A percentile compares a stretch with the other conserved stretches of the same genome.
phyloP scores from a whole-genome alignment of 1,140 invertebrate genomes.

The Aleiodes sp. region DNA sequence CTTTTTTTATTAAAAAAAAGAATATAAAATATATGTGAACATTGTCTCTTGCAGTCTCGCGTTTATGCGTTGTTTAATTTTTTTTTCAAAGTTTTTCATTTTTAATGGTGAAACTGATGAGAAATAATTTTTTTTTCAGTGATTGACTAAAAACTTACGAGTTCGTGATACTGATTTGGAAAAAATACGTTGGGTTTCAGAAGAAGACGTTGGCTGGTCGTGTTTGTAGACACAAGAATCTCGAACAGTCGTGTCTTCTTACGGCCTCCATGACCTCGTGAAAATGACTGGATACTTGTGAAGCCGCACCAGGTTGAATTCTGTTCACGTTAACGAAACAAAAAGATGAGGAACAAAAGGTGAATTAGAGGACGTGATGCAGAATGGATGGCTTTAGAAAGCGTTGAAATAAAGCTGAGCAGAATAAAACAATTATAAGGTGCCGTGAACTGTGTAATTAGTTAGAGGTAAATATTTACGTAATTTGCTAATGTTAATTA shows the following conservation, averaged over 20 bases:
- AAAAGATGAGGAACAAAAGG: too few relatives aligned
- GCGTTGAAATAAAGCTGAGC: background rate
- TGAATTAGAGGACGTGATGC: too few relatives aligned
- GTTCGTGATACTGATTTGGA: background rate
- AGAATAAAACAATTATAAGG: background rate
- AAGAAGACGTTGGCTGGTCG: conserved; percentile 49
- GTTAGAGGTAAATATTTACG: background rate
- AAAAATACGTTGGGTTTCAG: conserved; percentile 20
- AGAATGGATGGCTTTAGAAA: background rate
- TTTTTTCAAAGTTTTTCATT: too few relatives aligned
- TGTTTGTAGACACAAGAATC: conserved; percentile 65
- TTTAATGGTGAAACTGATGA: too few relatives aligned
- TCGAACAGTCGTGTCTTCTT: conserved; percentile 67
- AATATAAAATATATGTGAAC: background rate
- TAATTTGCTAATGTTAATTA: background rate
- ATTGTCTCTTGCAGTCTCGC: too few relatives aligned
- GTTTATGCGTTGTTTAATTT: too few relatives aligned
- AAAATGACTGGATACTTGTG: conserved; percentile 67
- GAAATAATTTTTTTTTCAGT: background rate
- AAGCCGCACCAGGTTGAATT: background rate
- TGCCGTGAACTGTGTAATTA: background rate
- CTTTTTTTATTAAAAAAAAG: too few relatives aligned
- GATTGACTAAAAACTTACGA: background rate
- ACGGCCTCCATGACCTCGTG: conserved; percentile 72
- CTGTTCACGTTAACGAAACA: background rate